Percentiles rank a stretch among this genome's conserved stretches.
Evolutionary conservation across 2,113 vertebrate species (phyloP).

Genomic region (Trogon melanurus): DNA sequence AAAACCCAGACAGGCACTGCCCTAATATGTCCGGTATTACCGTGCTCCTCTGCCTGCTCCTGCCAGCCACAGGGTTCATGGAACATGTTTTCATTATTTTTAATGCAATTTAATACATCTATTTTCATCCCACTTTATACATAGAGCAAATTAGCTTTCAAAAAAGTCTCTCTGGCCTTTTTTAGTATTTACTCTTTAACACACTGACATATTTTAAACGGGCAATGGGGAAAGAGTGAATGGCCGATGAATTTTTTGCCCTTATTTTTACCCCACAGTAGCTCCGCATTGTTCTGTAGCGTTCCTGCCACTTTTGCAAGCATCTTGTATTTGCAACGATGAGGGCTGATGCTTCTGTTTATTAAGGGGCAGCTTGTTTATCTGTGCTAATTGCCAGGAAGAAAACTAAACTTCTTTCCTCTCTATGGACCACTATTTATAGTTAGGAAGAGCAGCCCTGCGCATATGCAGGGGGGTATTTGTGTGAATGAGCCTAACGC

Average conservation of each 20-base stretch:
- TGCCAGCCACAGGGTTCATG: background rate
- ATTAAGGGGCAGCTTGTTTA: constrained; percentile 15
- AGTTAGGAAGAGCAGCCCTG: background rate
- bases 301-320: background rate
- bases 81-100: background rate
- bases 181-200: background rate
- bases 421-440: constrained; percentile 1
- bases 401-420: constrained; percentile 17
- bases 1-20: background rate
- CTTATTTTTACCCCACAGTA: background rate
- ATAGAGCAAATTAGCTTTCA: rapidly evolving
- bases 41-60: background rate
- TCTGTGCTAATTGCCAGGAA: constrained; percentile 36
- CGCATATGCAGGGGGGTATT: background rate
- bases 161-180: background rate
- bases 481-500: background rate
- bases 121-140: background rate
- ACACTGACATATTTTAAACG: background rate
- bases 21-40: background rate
- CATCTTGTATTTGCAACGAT: background rate
- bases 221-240: rapidly evolving
- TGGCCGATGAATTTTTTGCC: background rate
- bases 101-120: background rate
- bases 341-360: background rate
- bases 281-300: background rate